phyloP scores from a whole-genome alignment of 2,888 invertebrate species.

The Agapostemon virescens region DNA sequence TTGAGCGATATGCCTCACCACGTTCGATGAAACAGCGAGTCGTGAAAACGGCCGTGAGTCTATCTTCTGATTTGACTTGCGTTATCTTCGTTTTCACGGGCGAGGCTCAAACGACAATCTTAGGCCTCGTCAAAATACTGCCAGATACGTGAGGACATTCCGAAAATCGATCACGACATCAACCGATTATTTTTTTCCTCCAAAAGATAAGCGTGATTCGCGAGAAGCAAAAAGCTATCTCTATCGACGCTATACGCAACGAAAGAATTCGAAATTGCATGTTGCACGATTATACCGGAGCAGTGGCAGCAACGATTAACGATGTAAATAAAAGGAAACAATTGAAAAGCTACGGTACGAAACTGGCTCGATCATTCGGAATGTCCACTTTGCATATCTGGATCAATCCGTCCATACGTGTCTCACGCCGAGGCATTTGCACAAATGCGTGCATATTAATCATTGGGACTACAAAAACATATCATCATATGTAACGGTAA shows the following conservation, averaged over 20 bases:
- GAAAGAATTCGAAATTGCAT: not conserved
- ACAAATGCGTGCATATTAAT: conserved; percentile 80
- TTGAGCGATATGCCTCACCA: conserved; percentile 70
- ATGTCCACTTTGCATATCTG: conserved; percentile 73
- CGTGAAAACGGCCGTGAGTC: conserved; percentile 32
- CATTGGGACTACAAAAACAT: conserved; percentile 81
- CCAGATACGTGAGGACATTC: conserved; percentile 75
- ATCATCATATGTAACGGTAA: conserved; percentile 78
- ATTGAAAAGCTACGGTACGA: conserved; percentile 15
- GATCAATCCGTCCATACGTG: conserved; percentile 75
- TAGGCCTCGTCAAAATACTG: conserved; percentile 79
- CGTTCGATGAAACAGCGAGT: conserved; percentile 45
- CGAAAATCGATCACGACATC: conserved; percentile 65
- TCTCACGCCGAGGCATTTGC: conserved; percentile 75
- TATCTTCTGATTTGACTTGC: conserved; percentile 37
- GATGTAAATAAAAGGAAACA: conserved; percentile 6
- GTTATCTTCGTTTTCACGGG: conserved; percentile 43
- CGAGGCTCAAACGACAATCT: conserved; percentile 78
- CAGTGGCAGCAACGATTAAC: not conserved
- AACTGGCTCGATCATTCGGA: conserved; percentile 69
- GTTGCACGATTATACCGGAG: not conserved
- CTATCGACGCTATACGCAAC: not conserved
- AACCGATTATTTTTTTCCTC: not conserved
- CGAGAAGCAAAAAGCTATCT: not conserved
- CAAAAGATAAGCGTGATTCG: not conserved